phyloP scores from a whole-genome alignment of 2,797 vertebrate species.

The Neomorphus geoffroyi region DNA sequence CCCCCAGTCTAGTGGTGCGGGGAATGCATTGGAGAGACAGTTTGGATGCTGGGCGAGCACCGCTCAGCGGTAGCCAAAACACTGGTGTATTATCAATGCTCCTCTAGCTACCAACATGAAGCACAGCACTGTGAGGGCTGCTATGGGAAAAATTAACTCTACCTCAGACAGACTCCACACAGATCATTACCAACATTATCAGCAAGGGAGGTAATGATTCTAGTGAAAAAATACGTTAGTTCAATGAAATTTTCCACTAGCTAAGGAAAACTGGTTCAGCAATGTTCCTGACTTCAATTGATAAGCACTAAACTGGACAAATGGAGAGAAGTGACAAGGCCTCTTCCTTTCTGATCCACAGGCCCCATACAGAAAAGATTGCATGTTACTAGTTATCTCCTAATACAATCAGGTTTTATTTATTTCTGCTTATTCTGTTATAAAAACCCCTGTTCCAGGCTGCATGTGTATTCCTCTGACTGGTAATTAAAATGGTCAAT shows the following conservation, averaged over 20 bases:
- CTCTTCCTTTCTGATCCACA: neutral
- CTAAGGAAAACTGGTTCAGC: neutral
- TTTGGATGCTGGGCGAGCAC: too few relatives aligned
- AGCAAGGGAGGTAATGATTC: neutral
- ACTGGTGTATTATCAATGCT: too few relatives aligned
- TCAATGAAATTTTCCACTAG: neutral
- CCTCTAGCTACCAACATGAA: too few relatives aligned
- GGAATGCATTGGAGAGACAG: too few relatives aligned
- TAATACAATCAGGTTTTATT: neutral
- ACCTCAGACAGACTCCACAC: too few relatives aligned
- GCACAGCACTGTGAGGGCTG: too few relatives aligned
- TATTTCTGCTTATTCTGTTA: slow-evolving; percentile 1
- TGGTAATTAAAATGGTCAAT: neutral
- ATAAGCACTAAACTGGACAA: neutral
- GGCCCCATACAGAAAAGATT: neutral
- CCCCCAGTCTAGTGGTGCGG: too few relatives aligned
- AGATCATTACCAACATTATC: neutral
- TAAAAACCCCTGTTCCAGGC: neutral
- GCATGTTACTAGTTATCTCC: neutral
- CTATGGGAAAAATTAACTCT: too few relatives aligned
- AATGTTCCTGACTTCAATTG: neutral
- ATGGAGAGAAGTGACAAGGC: neutral
- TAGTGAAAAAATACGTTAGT: neutral
- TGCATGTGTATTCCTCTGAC: neutral
- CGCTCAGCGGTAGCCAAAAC: too few relatives aligned